Conservation (phyloP, 2,797 vertebrate species). For the Lateolabrax maculatus region DNA sequence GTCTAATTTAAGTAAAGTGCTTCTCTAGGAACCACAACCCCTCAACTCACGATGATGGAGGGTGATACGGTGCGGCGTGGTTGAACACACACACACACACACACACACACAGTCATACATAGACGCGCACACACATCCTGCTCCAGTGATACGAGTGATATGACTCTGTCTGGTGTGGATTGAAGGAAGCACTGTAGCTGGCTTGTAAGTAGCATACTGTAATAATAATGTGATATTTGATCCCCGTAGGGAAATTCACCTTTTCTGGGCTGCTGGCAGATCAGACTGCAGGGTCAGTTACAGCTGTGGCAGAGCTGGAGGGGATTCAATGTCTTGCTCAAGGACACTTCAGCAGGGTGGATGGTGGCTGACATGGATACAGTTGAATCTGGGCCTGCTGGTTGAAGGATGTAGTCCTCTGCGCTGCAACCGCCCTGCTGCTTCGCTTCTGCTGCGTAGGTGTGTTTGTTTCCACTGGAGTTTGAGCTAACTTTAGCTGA, state of each 20-base stretch:
- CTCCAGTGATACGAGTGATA: conserved; percentile 62
- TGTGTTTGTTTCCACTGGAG: conserved; percentile 75
- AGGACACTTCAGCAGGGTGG: conserved; percentile 59
- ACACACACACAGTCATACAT: conserved; percentile 38
- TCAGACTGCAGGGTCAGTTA: conserved; percentile 53
- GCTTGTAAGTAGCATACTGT: conserved; percentile 64
- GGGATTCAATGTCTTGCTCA: conserved; percentile 59
- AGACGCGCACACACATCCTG: conserved; percentile 61
- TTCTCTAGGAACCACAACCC: conserved; percentile 82
- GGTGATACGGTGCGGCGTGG: conserved; percentile 62
- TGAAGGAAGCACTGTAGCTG: conserved; percentile 63
- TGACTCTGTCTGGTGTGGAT: conserved; percentile 57
- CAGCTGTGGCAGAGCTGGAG: conserved; percentile 14
- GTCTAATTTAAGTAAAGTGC: conserved; percentile 86
- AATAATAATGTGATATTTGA: conserved; percentile 73
- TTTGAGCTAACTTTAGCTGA: conserved; percentile 71
- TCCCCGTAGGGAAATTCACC: conserved; percentile 58
- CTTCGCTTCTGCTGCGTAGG: conserved; percentile 66
- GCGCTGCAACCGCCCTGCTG: conserved; percentile 26
- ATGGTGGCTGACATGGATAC: conserved; percentile 47
- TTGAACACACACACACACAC: conserved; percentile 59
- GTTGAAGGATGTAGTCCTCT: conserved; percentile 56
- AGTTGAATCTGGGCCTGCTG: conserved; percentile 48
- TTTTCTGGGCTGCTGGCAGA: conserved; percentile 49
- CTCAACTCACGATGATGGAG: conserved; percentile 78